phyloP scores from a whole-genome alignment of 1,140 invertebrate genomes.

The Tetramorium simillimum region DNA sequence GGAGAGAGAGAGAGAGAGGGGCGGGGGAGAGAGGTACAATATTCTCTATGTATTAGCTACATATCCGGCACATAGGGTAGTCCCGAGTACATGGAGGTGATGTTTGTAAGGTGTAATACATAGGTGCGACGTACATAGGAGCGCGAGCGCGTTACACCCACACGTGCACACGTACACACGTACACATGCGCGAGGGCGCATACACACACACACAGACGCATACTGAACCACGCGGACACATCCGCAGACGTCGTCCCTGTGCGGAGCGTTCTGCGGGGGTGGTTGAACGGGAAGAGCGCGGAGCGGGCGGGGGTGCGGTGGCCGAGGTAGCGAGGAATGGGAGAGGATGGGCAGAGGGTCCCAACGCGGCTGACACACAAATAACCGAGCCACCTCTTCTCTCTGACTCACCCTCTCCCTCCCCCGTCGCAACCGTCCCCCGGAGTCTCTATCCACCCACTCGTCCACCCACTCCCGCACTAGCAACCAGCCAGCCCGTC shows the following conservation, averaged over 20 bases:
- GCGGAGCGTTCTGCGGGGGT: constrained; percentile 62
- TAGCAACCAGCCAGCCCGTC: constrained; percentile 63
- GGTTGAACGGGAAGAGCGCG: constrained; percentile 73
- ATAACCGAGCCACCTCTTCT: constrained; percentile 79
- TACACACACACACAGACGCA: constrained; percentile 44
- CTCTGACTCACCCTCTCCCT: constrained; percentile 65
- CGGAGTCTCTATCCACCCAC: constrained; percentile 51
- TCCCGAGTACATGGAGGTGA: constrained; percentile 71
- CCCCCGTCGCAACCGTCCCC: constrained; percentile 31
- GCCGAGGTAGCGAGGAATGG: constrained; percentile 59
- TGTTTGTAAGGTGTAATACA: constrained; percentile 79
- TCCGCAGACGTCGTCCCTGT: constrained; percentile 68
- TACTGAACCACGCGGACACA: constrained; percentile 43
- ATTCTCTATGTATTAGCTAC: constrained; percentile 80
- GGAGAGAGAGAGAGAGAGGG: too few relatives aligned
- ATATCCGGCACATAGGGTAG: constrained; percentile 75
- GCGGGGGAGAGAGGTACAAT: constrained; percentile 70
- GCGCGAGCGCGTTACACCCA: constrained; percentile 41
- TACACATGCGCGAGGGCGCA: constrained; percentile 57
- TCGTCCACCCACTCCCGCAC: constrained; percentile 38
- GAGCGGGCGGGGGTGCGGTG: constrained; percentile 63
- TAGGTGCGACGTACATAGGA: constrained; percentile 61
- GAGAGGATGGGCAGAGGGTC: constrained; percentile 74
- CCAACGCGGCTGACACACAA: constrained; percentile 83
- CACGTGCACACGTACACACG: constrained; percentile 53